Evolutionary conservation across 2,113 vertebrate genomes (phyloP).

Genomic region (Nesoenas mayeri): DNA sequence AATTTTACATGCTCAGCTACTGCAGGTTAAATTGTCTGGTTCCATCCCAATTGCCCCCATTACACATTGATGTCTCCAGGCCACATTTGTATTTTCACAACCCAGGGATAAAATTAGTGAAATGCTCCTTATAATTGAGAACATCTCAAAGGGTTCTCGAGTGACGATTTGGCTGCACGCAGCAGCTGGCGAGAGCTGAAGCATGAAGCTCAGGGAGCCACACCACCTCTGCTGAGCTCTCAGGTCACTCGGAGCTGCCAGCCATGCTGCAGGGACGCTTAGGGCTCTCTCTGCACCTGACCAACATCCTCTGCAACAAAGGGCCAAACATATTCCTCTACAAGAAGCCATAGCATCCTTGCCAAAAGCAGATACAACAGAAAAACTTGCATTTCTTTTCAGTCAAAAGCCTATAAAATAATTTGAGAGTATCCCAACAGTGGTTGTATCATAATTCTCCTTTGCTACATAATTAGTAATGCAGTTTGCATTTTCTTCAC

Average conservation of each 20-base stretch:
- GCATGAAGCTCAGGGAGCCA: not conserved
- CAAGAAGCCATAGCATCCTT: not conserved
- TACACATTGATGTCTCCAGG: not conserved
- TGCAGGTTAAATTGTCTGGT: not conserved
- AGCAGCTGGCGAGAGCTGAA: not conserved
- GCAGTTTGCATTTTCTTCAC: not conserved
- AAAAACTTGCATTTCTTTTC: not conserved
- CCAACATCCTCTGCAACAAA: not conserved
- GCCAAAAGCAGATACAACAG: not conserved
- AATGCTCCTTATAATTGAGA: not conserved
- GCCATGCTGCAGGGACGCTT: not conserved
- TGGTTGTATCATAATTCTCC: not conserved
- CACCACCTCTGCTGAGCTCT: not conserved
- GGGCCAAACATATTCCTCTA: not conserved
- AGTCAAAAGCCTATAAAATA: not conserved
- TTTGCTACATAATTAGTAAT: not conserved
- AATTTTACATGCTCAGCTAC: not conserved
- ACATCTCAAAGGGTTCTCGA: not conserved
- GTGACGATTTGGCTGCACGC: rapidly evolving
- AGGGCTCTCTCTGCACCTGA: not conserved
- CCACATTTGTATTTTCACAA: not conserved
- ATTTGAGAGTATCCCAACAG: not conserved
- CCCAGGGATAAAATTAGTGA: not conserved
- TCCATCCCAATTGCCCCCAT: not conserved
- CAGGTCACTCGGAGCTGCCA: not conserved